phyloP scores from a whole-genome alignment of 92 coral and sea anemone species.

The Epizoanthus ramosus region DNA sequence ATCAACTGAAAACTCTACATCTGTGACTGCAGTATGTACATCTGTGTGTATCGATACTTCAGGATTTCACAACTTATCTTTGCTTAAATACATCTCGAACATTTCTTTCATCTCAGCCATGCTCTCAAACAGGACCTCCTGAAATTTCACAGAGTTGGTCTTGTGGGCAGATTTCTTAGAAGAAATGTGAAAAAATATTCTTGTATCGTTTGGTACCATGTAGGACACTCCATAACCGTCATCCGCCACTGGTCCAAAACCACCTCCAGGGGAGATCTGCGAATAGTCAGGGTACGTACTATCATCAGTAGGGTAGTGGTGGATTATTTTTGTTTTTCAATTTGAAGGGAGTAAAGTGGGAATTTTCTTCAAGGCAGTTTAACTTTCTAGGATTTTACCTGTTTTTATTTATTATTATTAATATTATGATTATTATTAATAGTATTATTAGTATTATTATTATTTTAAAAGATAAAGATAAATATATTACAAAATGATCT shows the following conservation, averaged over 20 bases:
- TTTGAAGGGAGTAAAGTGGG: too few relatives aligned
- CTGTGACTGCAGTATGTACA: too few relatives aligned
- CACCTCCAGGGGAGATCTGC: conserved; percentile 97
- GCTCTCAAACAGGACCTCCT: conserved; percentile 63
- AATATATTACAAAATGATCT: too few relatives aligned
- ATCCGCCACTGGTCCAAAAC: conserved; percentile 98
- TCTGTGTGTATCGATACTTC: background rate
- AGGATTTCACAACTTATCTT: conserved; percentile 9
- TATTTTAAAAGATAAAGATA: too few relatives aligned
- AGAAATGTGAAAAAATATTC: conserved; percentile 93
- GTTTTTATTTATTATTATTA: too few relatives aligned
- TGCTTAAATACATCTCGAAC: conserved; percentile 44
- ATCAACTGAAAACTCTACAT: too few relatives aligned
- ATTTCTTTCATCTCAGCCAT: conserved; percentile 87
- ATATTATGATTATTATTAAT: too few relatives aligned
- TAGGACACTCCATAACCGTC: conserved; percentile 98
- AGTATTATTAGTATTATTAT: too few relatives aligned
- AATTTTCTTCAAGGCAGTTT: too few relatives aligned
- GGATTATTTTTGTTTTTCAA: too few relatives aligned
- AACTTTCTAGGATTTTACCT: too few relatives aligned
- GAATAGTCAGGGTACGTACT: background rate
- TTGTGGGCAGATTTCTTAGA: conserved; percentile 77
- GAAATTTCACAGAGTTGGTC: conserved; percentile 78
- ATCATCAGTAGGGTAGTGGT: too few relatives aligned
- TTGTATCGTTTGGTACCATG: conserved; percentile 96